Percentiles rank a stretch among this genome's conserved stretches.
phyloP scores from a whole-genome alignment of 2,888 invertebrate species.

The Callyntrura sp. region DNA sequence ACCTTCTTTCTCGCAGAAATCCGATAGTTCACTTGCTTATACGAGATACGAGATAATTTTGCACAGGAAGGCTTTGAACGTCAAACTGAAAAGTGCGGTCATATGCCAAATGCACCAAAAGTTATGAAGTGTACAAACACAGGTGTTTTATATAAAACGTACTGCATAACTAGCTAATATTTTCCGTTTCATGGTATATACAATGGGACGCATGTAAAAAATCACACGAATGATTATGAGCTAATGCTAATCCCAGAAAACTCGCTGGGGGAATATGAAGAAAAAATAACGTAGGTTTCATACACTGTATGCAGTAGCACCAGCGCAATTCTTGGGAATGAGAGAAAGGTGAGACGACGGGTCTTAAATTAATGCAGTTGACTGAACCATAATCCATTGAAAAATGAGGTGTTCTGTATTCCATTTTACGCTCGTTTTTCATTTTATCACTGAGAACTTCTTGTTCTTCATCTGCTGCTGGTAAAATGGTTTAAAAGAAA shows the following conservation, averaged over 20 bases:
- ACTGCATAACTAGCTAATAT: slow-evolving; percentile 18
- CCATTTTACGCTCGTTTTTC: slow-evolving; percentile 32
- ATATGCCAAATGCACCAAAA: slow-evolving; percentile 47
- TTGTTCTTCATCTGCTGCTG: background rate
- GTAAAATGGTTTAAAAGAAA: slow-evolving; percentile 39
- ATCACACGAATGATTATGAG: slow-evolving; percentile 60
- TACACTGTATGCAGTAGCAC: background rate
- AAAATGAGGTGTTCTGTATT: slow-evolving; percentile 54
- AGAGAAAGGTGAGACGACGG: slow-evolving; percentile 55
- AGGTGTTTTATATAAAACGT: background rate
- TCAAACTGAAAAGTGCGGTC: slow-evolving; percentile 34
- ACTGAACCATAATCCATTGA: slow-evolving; percentile 67
- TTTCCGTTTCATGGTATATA: slow-evolving; percentile 11
- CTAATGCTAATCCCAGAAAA: slow-evolving; percentile 44
- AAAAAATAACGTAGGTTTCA: background rate
- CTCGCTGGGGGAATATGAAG: background rate
- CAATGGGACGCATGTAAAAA: slow-evolving; percentile 33
- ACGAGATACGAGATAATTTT: slow-evolving; percentile 37
- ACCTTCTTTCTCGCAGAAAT: slow-evolving; percentile 12
- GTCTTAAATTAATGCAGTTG: slow-evolving; percentile 56
- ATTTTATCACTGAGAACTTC: slow-evolving; percentile 20
- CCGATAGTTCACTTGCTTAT: slow-evolving; percentile 4
- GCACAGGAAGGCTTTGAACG: slow-evolving; percentile 49
- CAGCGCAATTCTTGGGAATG: background rate
- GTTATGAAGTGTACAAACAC: slow-evolving; percentile 33